Percentiles rank a stretch among this genome's conserved stretches.
Evolutionary conservation across 1,140 invertebrate genomes (phyloP).

Genomic region (Drosophila subobscura): DNA sequence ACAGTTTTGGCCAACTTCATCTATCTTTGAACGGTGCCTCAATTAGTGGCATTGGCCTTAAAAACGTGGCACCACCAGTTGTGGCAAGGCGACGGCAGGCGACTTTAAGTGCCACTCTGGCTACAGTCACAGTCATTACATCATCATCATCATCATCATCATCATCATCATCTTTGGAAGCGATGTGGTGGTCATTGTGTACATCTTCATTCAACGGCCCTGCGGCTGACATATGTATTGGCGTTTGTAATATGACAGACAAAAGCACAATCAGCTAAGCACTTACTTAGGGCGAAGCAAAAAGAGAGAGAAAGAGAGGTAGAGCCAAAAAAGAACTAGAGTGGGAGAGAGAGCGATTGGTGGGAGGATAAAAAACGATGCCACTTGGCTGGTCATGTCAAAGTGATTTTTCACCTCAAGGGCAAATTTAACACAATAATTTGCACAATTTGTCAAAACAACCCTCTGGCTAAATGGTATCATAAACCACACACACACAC

Average conservation of each 20-base stretch:
- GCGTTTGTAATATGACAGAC: slow-evolving; percentile 55
- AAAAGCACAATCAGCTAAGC: slow-evolving; percentile 71
- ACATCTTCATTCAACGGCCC: slow-evolving; percentile 26
- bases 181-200: slow-evolving; percentile 28
- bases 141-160: no score
- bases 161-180: not conserved
- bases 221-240: slow-evolving; percentile 68
- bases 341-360: not conserved
- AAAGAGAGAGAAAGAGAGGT: not conserved
- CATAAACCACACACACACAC: slow-evolving; percentile 59
- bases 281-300: slow-evolving; percentile 6
- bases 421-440: slow-evolving; percentile 83
- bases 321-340: not conserved
- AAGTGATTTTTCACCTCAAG: slow-evolving; percentile 82
- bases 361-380: slow-evolving; percentile 38
- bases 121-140: slow-evolving; percentile 6
- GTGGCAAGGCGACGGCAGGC: slow-evolving; percentile 10
- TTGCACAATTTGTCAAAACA: slow-evolving; percentile 83
- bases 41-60: slow-evolving; percentile 76
- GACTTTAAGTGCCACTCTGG: slow-evolving; percentile 26
- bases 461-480: slow-evolving; percentile 78
- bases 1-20: slow-evolving; percentile 40
- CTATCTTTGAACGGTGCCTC: slow-evolving; percentile 39
- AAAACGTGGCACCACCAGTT: slow-evolving; percentile 26
- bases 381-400: slow-evolving; percentile 61